These are phyloP conservation scores for Arbacia lixula DNA, from an alignment of 53 echinoderm and acorn worm species.

Conservation along the genomic window DNA sequence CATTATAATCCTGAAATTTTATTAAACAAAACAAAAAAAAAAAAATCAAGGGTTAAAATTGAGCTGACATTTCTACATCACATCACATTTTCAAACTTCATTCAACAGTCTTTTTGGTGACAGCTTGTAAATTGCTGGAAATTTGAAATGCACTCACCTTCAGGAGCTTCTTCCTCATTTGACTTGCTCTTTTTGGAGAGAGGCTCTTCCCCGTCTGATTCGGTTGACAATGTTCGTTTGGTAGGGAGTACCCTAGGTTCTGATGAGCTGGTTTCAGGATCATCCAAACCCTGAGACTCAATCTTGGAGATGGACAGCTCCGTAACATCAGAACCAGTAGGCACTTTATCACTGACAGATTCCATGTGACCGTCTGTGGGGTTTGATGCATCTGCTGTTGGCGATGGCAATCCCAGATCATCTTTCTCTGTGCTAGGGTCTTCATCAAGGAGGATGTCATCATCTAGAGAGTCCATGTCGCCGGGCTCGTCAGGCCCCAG, in stretches of 20 bases:
- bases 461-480: constrained; percentile 33
- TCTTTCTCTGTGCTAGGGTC: not conserved
- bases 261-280: not conserved
- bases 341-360: not conserved
- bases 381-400: not conserved
- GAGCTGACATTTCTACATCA: too few species aligned
- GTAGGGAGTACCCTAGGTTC: not conserved
- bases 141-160: not conserved
- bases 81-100: too few species aligned
- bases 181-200: constrained; percentile 23
- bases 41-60: too few species aligned
- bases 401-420: too few species aligned
- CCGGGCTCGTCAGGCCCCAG: constrained; percentile 27
- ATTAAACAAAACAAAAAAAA: too few species aligned
- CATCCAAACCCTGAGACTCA: constrained; percentile 34
- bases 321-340: not conserved
- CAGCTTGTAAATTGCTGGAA: too few species aligned
- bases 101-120: too few species aligned
- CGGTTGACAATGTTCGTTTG: constrained; percentile 6
- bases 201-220: constrained; percentile 1
- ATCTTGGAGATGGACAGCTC: constrained; percentile 21
- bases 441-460: constrained; percentile 37
- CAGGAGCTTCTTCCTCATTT: not conserved
- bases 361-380: constrained; percentile 12
- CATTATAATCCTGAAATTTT: too few species aligned